Conservation (phyloP, 1,140 invertebrate species). For the Vollenhovia emeryi region DNA sequence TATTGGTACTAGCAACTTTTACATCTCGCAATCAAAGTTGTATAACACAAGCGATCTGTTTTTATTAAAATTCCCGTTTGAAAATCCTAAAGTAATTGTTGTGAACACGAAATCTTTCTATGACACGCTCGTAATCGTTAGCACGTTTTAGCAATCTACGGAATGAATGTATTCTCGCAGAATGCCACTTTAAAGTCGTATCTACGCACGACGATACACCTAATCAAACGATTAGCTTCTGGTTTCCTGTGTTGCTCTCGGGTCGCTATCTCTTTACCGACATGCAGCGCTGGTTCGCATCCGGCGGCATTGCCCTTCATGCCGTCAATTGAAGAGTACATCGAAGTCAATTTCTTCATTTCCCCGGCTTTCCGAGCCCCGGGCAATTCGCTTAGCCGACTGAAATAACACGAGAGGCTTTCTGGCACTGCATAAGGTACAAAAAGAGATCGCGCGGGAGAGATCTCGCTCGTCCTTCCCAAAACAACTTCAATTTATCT, state of each 20-base stretch:
- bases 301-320: constrained; percentile 5
- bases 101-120: not conserved
- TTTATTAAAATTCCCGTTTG: not conserved
- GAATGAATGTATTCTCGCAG: not conserved
- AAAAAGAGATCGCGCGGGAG: constrained; percentile 9
- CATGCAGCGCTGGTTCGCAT: not conserved
- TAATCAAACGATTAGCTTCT: constrained; percentile 37
- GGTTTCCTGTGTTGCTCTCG: not conserved
- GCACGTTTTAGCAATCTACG: not conserved
- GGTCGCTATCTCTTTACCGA: constrained; percentile 27
- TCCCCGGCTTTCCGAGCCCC: constrained; percentile 29
- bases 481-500: constrained; percentile 18
- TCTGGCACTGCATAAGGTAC: not conserved
- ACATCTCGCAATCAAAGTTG: not conserved
- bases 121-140: not conserved
- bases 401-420: constrained; percentile 60
- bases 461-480: not conserved
- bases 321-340: constrained; percentile 31
- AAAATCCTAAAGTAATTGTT: not conserved
- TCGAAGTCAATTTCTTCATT: constrained; percentile 33
- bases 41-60: not conserved
- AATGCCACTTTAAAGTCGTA: not conserved
- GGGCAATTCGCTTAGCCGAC: constrained; percentile 32
- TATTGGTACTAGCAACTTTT: no score
- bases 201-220: not conserved